These are phyloP conservation scores for Pyrocoelia pectoralis DNA, from an alignment of 2,888 invertebrate genomes.

Conservation along the genomic window DNA sequence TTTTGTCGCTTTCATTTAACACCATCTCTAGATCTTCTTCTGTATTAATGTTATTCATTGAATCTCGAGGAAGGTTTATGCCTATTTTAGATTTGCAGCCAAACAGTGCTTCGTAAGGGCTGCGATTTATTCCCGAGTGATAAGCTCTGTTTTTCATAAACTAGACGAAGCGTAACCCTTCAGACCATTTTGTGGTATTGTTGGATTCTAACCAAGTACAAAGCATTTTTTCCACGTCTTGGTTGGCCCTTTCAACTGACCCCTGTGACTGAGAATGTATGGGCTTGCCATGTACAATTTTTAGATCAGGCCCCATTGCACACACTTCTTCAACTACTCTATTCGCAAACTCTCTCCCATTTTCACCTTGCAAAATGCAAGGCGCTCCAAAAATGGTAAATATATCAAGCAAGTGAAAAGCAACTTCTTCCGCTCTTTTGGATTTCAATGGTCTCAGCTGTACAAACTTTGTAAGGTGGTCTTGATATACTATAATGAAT, in stretches of 20 bases:
- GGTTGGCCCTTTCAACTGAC: conserved; percentile 50
- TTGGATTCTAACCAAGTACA: conserved; percentile 52
- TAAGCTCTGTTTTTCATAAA: conserved; percentile 55
- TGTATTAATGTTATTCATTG: no score
- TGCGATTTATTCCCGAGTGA: conserved; percentile 51
- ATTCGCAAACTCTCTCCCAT: conserved; percentile 30
- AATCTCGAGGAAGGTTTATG: no score
- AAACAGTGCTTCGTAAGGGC: conserved; percentile 49
- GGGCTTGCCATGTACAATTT: conserved; percentile 41
- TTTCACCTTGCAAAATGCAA: conserved; percentile 19
- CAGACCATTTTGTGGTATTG: conserved; percentile 51
- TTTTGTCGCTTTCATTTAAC: conserved; percentile 8
- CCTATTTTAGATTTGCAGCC: conserved; percentile 7
- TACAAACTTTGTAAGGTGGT: conserved; percentile 52
- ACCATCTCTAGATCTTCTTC: background rate
- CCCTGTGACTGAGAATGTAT: conserved; percentile 45
- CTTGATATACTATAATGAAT: conserved; percentile 51
- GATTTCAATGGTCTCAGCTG: background rate
- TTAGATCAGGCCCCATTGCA: conserved; percentile 30
- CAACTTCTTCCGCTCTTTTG: conserved; percentile 9
- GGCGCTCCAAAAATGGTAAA: conserved; percentile 13
- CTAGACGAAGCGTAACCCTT: conserved; percentile 55
- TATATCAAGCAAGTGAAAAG: conserved; percentile 5
- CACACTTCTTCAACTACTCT: conserved; percentile 16
- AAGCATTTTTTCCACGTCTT: conserved; percentile 54